Evolutionary conservation across 2,888 invertebrate species (phyloP).

Genomic region (Harpalus rufipes): DNA sequence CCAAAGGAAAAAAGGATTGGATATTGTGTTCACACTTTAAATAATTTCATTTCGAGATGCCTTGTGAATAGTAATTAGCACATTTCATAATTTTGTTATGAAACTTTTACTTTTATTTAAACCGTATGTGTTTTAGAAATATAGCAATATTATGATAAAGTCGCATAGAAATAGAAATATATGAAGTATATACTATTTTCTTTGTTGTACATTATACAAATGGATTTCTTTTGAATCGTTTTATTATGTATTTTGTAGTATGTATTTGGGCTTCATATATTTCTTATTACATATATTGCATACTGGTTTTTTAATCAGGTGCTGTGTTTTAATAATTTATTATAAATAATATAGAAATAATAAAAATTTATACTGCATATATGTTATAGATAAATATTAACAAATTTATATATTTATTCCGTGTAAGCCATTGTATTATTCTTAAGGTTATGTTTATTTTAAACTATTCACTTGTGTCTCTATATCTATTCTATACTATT

Average conservation of each 20-base stretch:
- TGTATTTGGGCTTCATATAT: slow-evolving; percentile 22
- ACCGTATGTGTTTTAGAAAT: not conserved
- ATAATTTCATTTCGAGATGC: slow-evolving; percentile 11
- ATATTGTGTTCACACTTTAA: slow-evolving; percentile 35
- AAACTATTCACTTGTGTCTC: slow-evolving; percentile 51
- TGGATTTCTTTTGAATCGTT: not conserved
- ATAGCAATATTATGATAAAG: slow-evolving; percentile 18
- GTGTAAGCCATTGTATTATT: slow-evolving; percentile 22
- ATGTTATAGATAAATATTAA: slow-evolving; percentile 35
- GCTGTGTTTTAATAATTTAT: slow-evolving; percentile 44
- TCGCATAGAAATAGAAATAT: slow-evolving; percentile 18
- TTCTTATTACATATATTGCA: slow-evolving; percentile 34
- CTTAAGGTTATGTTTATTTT: slow-evolving; percentile 9
- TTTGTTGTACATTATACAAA: not conserved
- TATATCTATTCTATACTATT: not conserved
- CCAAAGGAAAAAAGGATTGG: slow-evolving; percentile 10
- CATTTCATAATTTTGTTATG: slow-evolving; percentile 29
- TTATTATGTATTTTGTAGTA: not conserved
- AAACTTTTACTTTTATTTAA: not conserved
- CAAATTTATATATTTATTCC: slow-evolving; percentile 40
- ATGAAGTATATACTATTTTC: slow-evolving; percentile 23
- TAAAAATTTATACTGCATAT: slow-evolving; percentile 30
- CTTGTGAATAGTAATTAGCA: slow-evolving; percentile 33
- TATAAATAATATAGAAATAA: slow-evolving; percentile 35
- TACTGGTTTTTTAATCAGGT: slow-evolving; percentile 24